Base-by-base conservation (phyloP, 2,113 vertebrate genomes). In the Eolophus roseicapilla region DNA sequence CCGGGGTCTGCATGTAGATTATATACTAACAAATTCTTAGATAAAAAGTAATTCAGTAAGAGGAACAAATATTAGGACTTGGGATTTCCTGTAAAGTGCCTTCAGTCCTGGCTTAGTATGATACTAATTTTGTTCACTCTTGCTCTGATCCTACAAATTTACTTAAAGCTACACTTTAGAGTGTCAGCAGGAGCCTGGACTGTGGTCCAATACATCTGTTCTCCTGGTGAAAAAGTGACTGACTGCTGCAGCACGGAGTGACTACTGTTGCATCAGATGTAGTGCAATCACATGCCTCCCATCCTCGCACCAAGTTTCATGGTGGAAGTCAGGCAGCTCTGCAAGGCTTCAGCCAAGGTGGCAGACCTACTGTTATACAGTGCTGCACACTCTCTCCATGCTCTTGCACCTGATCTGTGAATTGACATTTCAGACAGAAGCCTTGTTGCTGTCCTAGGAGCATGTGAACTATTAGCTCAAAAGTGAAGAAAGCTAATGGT, bases 171-270 rank as follows among this genome's bases (percentile, higher is more conserved):
- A 8, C 17, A 33, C 47, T 69, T 44, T 44, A 41, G 13, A 43
- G 23, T 41, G 47, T 25, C 14, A 47, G 2, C 2, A 60, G 44
- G 35, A 69, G 33, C 39, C 49, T 65, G 29, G 29, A 31, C 35
- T 82, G 35, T 25, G 46, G 15, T 60, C 39, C 14, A 25, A 7
- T 9, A 50, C 1, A 19, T 23, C 18, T 37, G 3, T 16, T 83
- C 13, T 9, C 20, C 63, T 31, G 10, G 10, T 31, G 13, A 35
- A 60, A 44, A 85, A 17, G 21, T 21, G 16, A 10, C 20, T 53
- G 29, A 27, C 11, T 41, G 17, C 10, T 2, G 0, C n/a, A 23
- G 49, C 69, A 29, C 0, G 0, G 14, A 62, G 12, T 20, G 70
- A 31, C 21, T 82, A 50, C 55, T 79, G 23, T 68, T 93, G 27